Evolutionary conservation across 2,888 invertebrate genomes (phyloP).

Genomic region (Arrhopalites spinosus): DNA sequence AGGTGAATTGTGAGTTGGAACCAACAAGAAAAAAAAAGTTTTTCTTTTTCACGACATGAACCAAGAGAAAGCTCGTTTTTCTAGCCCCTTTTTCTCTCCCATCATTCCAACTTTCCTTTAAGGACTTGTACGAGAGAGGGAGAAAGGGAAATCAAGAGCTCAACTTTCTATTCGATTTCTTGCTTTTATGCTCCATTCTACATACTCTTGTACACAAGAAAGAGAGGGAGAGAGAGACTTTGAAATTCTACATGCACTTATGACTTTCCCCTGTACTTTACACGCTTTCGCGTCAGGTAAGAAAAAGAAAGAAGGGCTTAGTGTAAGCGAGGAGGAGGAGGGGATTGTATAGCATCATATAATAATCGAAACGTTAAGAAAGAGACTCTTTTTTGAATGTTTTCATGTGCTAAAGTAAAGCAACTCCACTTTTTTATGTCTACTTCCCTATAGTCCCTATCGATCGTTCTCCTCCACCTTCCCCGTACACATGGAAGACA

Average conservation of each 20-base stretch:
- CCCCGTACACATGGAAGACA: neutral
- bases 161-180: neutral
- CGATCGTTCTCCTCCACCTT: neutral
- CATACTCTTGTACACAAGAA: too few relatives aligned
- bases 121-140: neutral
- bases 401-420: too few relatives aligned
- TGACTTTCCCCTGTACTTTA: too few relatives aligned
- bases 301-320: neutral
- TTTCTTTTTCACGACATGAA: neutral
- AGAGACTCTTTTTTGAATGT: too few relatives aligned
- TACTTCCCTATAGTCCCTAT: neutral
- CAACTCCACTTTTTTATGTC: too few relatives aligned
- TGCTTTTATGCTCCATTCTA: too few relatives aligned
- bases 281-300: neutral
- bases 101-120: too few relatives aligned
- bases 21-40: neutral
- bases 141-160: neutral
- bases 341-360: neutral
- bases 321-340: neutral
- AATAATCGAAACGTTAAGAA: neutral
- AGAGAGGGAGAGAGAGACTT: too few relatives aligned
- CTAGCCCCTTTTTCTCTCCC: too few relatives aligned
- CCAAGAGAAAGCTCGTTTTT: too few relatives aligned
- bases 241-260: too few relatives aligned
- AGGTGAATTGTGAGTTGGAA: neutral